A percentile compares a stretch with the other conserved stretches of the same genome.
These are phyloP conservation scores for Drosophila parthenogenetica DNA, from an alignment of 2,888 invertebrate genomes.

Conservation along the genomic window DNA sequence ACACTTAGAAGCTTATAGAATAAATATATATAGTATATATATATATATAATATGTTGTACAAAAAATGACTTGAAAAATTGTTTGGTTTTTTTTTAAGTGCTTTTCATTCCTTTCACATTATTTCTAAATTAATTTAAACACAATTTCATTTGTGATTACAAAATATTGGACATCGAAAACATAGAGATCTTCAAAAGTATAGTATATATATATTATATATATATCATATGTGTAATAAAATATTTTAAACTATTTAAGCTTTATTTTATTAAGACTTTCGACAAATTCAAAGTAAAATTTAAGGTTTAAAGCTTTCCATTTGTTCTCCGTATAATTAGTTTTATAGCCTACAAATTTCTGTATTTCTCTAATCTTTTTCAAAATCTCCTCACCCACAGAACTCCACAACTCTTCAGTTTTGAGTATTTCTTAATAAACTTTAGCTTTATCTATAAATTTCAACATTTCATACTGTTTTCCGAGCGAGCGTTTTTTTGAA, in stretches of 20 bases:
- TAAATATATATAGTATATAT: conserved; percentile 16
- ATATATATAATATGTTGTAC: conserved; percentile 42
- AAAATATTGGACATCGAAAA: conserved; percentile 78
- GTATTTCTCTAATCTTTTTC: conserved; percentile 6
- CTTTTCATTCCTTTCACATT: conserved; percentile 11
- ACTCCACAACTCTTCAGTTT: conserved; percentile 19
- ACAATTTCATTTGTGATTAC: conserved; percentile 69
- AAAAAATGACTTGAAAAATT: conserved; percentile 55
- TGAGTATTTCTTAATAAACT: too few species aligned
- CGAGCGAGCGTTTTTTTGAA: conserved; percentile 35
- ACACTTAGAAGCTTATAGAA: conserved; percentile 60
- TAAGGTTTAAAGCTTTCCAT: conserved; percentile 69
- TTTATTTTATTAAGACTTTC: conserved; percentile 43
- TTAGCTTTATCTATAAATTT: not conserved
- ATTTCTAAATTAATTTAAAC: conserved; percentile 34
- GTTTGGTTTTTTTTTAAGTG: conserved; percentile 22
- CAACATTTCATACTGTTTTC: conserved; percentile 53
- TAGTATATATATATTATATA: conserved; percentile 13
- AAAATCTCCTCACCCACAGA: conserved; percentile 12
- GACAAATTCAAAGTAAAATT: conserved; percentile 32
- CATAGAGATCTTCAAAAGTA: conserved; percentile 75
- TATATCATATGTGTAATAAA: conserved; percentile 60
- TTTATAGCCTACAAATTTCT: conserved; percentile 37
- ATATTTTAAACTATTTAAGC: conserved; percentile 62
- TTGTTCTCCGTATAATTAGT: conserved; percentile 50